phyloP scores from a whole-genome alignment of 1,140 invertebrate genomes.

The Trigoniulus corallinus region DNA sequence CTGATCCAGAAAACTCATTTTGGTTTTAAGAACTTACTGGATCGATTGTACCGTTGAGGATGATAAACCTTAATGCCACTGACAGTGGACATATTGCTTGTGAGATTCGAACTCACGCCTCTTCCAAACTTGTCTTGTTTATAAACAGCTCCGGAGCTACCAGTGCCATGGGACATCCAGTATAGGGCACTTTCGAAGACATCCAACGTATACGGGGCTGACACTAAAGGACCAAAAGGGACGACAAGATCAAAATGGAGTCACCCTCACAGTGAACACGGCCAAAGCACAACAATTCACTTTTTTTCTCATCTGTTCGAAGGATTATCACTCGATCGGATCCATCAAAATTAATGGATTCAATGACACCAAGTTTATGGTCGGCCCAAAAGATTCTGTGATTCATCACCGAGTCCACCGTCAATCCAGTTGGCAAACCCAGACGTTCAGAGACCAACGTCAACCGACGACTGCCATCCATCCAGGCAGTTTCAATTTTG shows the following conservation, averaged over 20 bases:
- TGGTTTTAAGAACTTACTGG: neutral
- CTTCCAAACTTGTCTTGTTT: constrained; percentile 89
- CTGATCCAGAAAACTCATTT: neutral
- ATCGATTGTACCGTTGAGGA: constrained; percentile 50
- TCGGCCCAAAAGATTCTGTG: constrained; percentile 91
- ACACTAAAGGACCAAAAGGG: too few species aligned
- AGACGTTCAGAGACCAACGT: constrained; percentile 61
- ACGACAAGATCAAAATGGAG: too few species aligned
- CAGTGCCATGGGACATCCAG: constrained; percentile 68
- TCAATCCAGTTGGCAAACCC: constrained; percentile 65
- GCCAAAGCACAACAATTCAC: too few species aligned
- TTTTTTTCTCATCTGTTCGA: neutral
- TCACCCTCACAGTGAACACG: too few species aligned
- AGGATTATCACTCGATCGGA: constrained; percentile 38
- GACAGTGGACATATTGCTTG: constrained; percentile 60
- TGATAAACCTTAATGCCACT: constrained; percentile 59
- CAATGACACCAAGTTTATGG: constrained; percentile 81
- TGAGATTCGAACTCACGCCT: constrained; percentile 66
- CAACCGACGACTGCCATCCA: constrained; percentile 77
- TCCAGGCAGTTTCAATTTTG: constrained; percentile 81
- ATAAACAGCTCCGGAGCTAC: constrained; percentile 54
- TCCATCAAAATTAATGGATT: constrained; percentile 72
- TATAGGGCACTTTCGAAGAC: constrained; percentile 82
- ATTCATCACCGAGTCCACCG: constrained; percentile 77
- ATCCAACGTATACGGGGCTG: constrained; percentile 74